Percentiles rank a stretch among this genome's conserved stretches.
These are phyloP conservation scores for Regulus satrapa DNA, from an alignment of 2,113 vertebrate species.

Conservation along the genomic window DNA sequence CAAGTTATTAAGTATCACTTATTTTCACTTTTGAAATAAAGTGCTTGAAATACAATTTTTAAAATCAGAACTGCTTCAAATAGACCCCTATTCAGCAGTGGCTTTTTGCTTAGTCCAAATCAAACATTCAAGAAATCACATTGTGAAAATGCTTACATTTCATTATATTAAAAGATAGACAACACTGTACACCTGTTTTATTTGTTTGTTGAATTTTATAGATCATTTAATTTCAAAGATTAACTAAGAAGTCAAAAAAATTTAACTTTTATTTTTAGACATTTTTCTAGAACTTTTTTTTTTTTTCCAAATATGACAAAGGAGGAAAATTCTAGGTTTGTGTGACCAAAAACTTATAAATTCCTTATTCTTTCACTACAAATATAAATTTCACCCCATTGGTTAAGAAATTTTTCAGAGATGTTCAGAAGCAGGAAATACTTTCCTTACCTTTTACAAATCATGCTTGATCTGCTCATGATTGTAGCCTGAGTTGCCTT, in stretches of 20 bases:
- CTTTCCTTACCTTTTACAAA: neutral
- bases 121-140: neutral
- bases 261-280: neutral
- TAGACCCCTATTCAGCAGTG: neutral
- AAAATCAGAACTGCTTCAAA: neutral
- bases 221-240: neutral
- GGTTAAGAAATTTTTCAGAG: neutral
- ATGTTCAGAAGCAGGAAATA: neutral
- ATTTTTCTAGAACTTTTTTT: neutral
- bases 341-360: neutral
- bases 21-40: neutral
- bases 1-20: neutral
- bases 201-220: neutral
- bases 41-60: neutral
- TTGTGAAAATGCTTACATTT: neutral
- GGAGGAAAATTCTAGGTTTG: neutral
- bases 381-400: neutral
- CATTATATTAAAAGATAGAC: neutral
- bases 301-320: neutral
- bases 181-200: fast-evolving
- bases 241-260: neutral
- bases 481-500: neutral
- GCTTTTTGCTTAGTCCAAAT: neutral
- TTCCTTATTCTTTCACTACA: neutral
- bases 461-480: neutral